Base-by-base conservation (phyloP, 2,888 invertebrate genomes). In the Netelia fuscicornis region DNA sequence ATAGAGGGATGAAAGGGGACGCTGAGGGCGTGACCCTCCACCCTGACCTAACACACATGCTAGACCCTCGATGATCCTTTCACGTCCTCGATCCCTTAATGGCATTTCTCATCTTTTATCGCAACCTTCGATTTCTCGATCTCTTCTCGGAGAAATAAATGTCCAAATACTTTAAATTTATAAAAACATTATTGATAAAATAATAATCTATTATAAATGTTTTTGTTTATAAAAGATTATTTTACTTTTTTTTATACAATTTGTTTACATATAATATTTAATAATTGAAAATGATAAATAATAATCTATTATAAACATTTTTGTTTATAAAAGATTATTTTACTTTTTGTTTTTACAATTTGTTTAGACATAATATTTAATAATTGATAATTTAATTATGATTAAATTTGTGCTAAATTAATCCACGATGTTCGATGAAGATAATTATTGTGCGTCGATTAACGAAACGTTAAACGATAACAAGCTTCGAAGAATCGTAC, bases 1-100 rank as follows among this genome's bases (percentile, higher is more conserved):
- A 9, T 17, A 17, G 74, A 64, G 83, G 85, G 83, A 78, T 83
- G 85, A 78, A 86, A 83, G 64, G 37, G 68, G 48, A 78, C 67
- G 65, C 42, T 56, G 64, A 71, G 70, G 84, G 77, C 84, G 81
- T 76, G 85, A 80, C 77, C 83, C 71, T 37, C 62, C 17, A 62
- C 71, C 58, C 77, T 48, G 37, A 72, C 78, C 30, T 25, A 30
- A 83, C 48, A 48, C 13, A 48, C 62, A 77, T 60, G 17, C 58
- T 42, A 68, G 58, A 68, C 68, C 37, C 75, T 48, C 42, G 8
- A 42, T 42, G 75, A 64, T 70, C n/a, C 30, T 56, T 17, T 30
- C 2, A 13, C 44, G 13, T 48, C 65, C 79, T 62, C 67, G 72
- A 78, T 78, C 60, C 62, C 42, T 65, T 62, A 10, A 30, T 44